These are phyloP conservation scores for Arothron firmamentum DNA, from an alignment of 2,113 vertebrate genomes.

Conservation along the genomic window DNA sequence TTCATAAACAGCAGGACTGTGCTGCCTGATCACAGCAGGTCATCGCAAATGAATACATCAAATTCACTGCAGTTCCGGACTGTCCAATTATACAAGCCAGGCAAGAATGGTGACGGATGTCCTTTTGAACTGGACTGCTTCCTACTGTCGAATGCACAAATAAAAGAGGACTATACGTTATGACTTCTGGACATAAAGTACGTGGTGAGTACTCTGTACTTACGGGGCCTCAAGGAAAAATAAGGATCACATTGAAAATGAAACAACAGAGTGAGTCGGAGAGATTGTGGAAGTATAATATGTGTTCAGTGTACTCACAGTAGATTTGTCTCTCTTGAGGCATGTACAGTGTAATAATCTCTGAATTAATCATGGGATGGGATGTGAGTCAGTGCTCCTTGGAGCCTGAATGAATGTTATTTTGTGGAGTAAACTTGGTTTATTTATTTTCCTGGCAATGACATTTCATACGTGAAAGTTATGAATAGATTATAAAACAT, in stretches of 20 bases:
- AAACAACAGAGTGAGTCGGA: neutral
- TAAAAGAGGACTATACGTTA: too few species aligned
- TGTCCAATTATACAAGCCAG: too few species aligned
- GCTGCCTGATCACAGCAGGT: constrained; percentile 30
- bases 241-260: neutral
- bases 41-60: constrained; percentile 1
- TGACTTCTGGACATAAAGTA: too few species aligned
- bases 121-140: too few species aligned
- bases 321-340: constrained; percentile 22
- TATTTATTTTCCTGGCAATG: constrained; percentile 34
- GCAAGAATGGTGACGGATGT: neutral
- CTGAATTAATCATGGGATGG: constrained; percentile 48
- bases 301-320: constrained; percentile 1
- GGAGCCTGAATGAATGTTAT: constrained; percentile 38
- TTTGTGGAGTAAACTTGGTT: constrained; percentile 20
- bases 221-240: too few species aligned
- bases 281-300: constrained; percentile 2
- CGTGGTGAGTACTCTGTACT: too few species aligned
- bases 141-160: too few species aligned
- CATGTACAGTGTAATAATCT: constrained; percentile 20
- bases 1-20: constrained; percentile 38
- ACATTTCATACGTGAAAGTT: constrained; percentile 35
- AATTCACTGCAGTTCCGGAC: constrained; percentile 8
- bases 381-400: constrained; percentile 26
- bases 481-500: constrained; percentile 59